A percentile compares a stretch with the other conserved stretches of the same genome.
These are phyloP conservation scores for Micrasema longulum DNA, from an alignment of 1,140 invertebrate species.

Conservation along the genomic window DNA sequence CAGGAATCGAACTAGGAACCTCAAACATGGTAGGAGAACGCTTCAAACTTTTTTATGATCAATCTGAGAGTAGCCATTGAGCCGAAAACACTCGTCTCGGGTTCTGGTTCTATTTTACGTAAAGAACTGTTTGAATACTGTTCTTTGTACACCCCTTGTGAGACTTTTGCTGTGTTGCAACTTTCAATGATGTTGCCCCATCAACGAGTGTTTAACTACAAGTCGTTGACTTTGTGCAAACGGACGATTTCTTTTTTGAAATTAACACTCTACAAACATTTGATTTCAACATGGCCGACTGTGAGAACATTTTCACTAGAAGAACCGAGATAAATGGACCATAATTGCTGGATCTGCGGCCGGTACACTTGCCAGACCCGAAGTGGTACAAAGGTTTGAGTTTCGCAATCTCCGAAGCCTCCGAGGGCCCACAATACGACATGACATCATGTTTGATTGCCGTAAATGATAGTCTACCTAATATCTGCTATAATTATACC, in stretches of 20 bases:
- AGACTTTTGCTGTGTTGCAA: conserved; percentile 3
- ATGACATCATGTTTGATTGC: conserved; percentile 1
- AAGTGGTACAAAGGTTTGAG: not conserved
- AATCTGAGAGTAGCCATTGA: too few relatives aligned
- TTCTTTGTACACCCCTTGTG: too few relatives aligned
- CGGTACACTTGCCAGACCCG: not conserved
- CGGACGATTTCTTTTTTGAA: conserved; percentile 41
- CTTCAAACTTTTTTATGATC: too few relatives aligned
- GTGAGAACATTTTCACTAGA: conserved; percentile 37
- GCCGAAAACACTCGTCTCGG: too few relatives aligned
- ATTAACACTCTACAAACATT: conserved; percentile 32
- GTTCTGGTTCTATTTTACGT: too few relatives aligned
- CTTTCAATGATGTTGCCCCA: conserved; percentile 27
- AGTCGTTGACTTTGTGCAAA: conserved; percentile 33
- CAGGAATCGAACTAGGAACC: too few relatives aligned
- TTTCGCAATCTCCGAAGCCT: conserved; percentile 10
- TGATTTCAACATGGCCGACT: conserved; percentile 35
- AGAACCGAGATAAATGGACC: conserved; percentile 25
- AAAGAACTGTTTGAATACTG: too few relatives aligned
- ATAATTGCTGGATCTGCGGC: conserved; percentile 22
- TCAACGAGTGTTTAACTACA: conserved; percentile 23
- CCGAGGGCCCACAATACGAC: not conserved
- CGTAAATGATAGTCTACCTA: not conserved
- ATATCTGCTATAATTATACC: too few relatives aligned
- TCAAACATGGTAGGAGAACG: too few relatives aligned